Evolutionary conservation across 2,888 invertebrate genomes (phyloP).

Genomic region (Chaitophorus viminalis): DNA sequence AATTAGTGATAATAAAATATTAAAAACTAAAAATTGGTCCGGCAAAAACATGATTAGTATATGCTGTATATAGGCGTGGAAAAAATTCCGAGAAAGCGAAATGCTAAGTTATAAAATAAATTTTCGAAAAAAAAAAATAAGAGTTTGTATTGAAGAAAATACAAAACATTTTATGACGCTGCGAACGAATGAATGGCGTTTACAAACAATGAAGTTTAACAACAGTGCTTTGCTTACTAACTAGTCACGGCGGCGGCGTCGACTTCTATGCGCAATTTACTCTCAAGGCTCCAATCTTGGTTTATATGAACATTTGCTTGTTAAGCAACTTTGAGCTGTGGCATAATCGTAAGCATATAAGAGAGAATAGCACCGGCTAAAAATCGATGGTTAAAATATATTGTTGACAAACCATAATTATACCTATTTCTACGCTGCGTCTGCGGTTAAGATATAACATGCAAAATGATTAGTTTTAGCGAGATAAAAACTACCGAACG

Average conservation of each 20-base stretch:
- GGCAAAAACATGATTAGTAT: not conserved
- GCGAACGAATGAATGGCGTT: slow-evolving; percentile 29
- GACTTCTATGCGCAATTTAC: slow-evolving; percentile 19
- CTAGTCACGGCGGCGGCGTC: not conserved
- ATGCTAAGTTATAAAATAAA: not conserved
- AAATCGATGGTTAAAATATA: not conserved
- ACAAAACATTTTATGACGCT: slow-evolving; percentile 25
- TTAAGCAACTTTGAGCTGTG: not conserved
- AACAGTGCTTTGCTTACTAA: slow-evolving; percentile 17
- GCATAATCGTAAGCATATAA: not conserved
- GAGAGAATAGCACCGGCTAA: not conserved
- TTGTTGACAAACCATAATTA: not conserved
- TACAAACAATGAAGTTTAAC: slow-evolving; percentile 38
- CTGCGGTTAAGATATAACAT: not conserved
- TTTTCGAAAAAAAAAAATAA: slow-evolving; percentile 20
- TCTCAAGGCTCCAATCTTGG: not conserved
- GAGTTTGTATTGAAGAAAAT: slow-evolving; percentile 3
- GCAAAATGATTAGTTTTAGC: not conserved
- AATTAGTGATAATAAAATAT: not conserved
- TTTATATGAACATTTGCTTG: slow-evolving; percentile 7
- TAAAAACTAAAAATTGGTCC: not conserved
- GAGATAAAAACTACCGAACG: not conserved
- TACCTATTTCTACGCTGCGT: not conserved
- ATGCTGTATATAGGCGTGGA: no score
- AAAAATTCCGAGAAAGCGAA: not conserved